Evolutionary conservation across 1,140 invertebrate species (phyloP), one percentile per base, ranked within the genome.

Genomic region (Macrostomum lignano): DNA sequence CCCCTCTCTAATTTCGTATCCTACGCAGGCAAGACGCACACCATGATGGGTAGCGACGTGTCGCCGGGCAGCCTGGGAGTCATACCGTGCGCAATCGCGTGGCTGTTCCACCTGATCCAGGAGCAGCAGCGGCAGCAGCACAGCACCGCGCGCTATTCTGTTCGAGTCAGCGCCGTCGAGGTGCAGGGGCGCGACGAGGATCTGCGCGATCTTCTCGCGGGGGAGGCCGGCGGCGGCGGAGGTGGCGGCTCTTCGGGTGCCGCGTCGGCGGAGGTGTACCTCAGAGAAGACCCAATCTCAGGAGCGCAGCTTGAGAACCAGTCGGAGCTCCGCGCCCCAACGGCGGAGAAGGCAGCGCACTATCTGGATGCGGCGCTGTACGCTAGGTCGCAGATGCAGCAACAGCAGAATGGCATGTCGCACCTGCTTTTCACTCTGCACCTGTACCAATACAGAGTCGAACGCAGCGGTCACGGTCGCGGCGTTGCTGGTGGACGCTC

Each of bases 361-460:
- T 84, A 79, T 47, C 60, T 91, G 41, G 82, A 88, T 52, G 73
- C 73, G 3, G 79, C 81, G 3, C 52, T 86, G 4, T 70, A 74
- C 13, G 68, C 70, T 21, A 64, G 74, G 39, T 46, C 46, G 3
- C 25, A 44, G 13, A 21, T 15, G n/a, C 11, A 21, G 20, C n/a
- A 15, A 42, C 70, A 76, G 42, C 67, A 65, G 21, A 62, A 67
- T 40, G 38, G 51, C 17, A 50, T 51, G 13, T 74, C 76, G 20
- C 81, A 88, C 58, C 66, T 91, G 40, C 63, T 91, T 19, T 88
- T 81, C 57, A 88, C 81, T 0, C 62, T 91, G 17, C 78, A 88
- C 55, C 74, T 88, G 22, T 88, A 88, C 54, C 82, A 88, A 55
- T 86, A 88, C 52, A 73, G 75, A 43, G 69, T 86, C 21, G 63